Evolutionary conservation across 2,797 vertebrate species (phyloP), one percentile per base, ranked within the genome.

Genomic region (Cichlasoma orientale): DNA sequence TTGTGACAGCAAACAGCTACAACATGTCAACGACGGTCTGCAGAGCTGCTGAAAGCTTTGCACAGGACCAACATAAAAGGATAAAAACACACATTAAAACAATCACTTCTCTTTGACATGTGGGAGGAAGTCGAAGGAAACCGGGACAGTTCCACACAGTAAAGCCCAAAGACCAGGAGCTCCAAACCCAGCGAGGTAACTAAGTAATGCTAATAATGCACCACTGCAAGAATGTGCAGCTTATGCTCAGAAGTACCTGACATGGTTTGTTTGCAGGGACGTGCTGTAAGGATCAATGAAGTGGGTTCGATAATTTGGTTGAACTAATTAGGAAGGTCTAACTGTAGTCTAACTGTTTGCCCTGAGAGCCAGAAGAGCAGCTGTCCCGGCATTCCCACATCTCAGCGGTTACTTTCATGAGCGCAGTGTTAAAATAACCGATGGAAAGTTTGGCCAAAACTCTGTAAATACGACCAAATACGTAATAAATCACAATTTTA

Each of bases 401-500:
- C 53, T 69, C 59, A 72, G 61, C 7, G 50, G 69, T 25, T 66
- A 12, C 74, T 74, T 69, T 78, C 57, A 29, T 63, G 11, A 63
- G 33, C 16, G 18, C 58, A 77, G 9, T 74, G 72, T 82, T 83
- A 79, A 77, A 78, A 58, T 81, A 82, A 81, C 73, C 18, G 7
- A 56, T 50, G 41, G 74, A 83, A 68, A 69, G 11, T 36, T 74
- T 55, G 54, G 77, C 72, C 74, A 75, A 56, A 77, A 72, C 56
- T 80, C 74, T 84, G 76, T 82, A 73, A 91, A 82, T 85, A 18
- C 58, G 72, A 77, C 82, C 71, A 75, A 83, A 80, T 72, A 54
- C 23, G 77, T 75, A 56, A 86, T 88, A 88, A 90, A 90, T 91
- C 79, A 12, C 59, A 79, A 70, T 79, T 47, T 80, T 82, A 63